A percentile compares a stretch with the other conserved stretches of the same genome.
Evolutionary conservation across 2,797 vertebrate genomes (phyloP).

Genomic region (Margarornis squamiger): DNA sequence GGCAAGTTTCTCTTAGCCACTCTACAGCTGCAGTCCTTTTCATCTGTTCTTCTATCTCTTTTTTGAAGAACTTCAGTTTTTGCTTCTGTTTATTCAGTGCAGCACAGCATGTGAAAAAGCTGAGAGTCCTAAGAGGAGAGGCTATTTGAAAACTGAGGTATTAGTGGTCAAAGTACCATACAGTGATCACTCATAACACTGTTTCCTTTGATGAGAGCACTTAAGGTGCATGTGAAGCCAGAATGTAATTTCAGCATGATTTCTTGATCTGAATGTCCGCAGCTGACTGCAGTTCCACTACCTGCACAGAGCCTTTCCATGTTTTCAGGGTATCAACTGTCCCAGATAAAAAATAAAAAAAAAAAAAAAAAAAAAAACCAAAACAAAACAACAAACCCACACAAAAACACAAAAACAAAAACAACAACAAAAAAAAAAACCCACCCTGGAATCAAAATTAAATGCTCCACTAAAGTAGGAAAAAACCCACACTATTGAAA

Average conservation of each 20-base stretch:
- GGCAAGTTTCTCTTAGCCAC: background rate
- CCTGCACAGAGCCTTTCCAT: background rate
- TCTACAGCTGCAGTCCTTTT: background rate
- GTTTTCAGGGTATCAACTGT: background rate
- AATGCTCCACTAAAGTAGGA: background rate
- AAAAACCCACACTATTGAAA: background rate
- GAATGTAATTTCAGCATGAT: constrained; percentile 16
- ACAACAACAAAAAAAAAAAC: too few species aligned
- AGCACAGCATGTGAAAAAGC: background rate
- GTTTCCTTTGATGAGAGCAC: background rate
- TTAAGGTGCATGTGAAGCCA: background rate
- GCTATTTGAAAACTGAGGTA: background rate
- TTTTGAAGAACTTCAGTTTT: background rate
- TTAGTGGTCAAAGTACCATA: background rate
- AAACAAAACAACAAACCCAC: background rate
- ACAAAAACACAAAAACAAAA: background rate
- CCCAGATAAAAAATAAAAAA: background rate
- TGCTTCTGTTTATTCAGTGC: background rate
- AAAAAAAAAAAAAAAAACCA: background rate
- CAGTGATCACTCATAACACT: background rate
- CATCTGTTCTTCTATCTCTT: background rate
- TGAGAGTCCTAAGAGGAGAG: background rate
- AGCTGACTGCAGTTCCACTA: background rate
- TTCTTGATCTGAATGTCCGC: constrained; percentile 8
- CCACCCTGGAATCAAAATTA: background rate